Evolutionary conservation across 1,140 invertebrate genomes (phyloP).

Genomic region (Magallana angulata): DNA sequence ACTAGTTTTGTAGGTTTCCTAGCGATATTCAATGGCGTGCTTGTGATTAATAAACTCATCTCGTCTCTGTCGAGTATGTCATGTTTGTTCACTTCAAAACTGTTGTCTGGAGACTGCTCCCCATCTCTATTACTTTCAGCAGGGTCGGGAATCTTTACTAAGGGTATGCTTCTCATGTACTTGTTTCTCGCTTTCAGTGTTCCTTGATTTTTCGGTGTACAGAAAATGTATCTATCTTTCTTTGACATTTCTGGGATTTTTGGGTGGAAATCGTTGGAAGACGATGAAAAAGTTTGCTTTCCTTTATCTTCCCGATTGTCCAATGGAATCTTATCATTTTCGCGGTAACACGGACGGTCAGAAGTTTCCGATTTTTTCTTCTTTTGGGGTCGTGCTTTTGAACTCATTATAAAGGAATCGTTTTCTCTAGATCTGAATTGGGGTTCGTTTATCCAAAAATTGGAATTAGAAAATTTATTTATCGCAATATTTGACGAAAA

Average conservation of each 20-base stretch:
- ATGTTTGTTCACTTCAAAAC: not conserved
- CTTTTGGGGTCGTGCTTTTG: not conserved
- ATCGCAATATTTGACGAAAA: not conserved
- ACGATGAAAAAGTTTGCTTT: not conserved
- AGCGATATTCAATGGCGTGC: not conserved
- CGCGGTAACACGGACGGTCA: not conserved
- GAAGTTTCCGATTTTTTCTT: not conserved
- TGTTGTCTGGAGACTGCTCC: not conserved
- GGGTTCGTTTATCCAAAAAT: not conserved
- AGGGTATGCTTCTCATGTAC: not conserved
- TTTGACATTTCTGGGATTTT: not conserved
- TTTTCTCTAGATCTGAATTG: not conserved
- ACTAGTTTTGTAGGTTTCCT: not conserved
- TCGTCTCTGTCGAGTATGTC: not conserved
- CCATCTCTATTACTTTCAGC: not conserved
- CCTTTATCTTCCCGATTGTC: not conserved
- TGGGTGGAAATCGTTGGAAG: not conserved
- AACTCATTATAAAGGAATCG: not conserved
- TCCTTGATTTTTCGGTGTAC: not conserved
- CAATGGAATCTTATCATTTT: not conserved
- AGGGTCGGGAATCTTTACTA: not conserved
- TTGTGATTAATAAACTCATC: not conserved
- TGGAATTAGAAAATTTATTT: not conserved
- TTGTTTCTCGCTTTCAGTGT: not conserved
- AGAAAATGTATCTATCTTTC: not conserved